Base-by-base conservation (phyloP, 1,140 invertebrate species). In the Apolygus lucorum region DNA sequence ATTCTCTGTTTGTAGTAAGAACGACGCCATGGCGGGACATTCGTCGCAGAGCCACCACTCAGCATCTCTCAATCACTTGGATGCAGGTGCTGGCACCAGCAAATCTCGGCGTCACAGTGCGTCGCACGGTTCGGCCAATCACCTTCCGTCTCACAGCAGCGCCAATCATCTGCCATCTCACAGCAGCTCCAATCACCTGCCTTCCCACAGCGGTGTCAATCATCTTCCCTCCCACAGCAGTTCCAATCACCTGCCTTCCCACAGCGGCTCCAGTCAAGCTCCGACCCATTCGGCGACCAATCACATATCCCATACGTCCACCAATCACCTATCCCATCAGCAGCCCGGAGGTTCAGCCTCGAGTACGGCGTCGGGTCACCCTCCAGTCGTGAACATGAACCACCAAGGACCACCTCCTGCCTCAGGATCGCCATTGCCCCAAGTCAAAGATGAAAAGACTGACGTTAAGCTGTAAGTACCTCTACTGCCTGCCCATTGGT, bases 401-500 rank as follows among this genome's bases (percentile, higher is more conserved):
- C 34, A 52, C 29, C 25, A 24, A 2, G 24, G 14, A 13, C 17
- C 67, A 0, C 2, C 65, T 8, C 26, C 70, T 11, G n/a, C n/a
- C n/a, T 2, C 13, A 17, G 22, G 11, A 8, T 22, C 28, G 2
- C 24, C 27, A 8, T 17, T 21, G n/a, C 26, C 49, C 14, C 28
- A 59, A 1, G 63, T 71, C 2, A 83, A 82, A 72, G 84, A 85
- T 52, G 81, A 82, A 52, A 86, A 85, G 73, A 59, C 54, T 59
- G 84, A 85, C 70, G 68, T 84, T 2, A 85, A 85, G 77, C 70
- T 84, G 80, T 84, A 80, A 81, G 80, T 76, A 42, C 34, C 4
- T 8, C 34, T 8, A 17, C 17, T 4, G 34, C 4, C 17, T 4
- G 17, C 4, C 4, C 4, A 42, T 42, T 42, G 34, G 4, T 42